Evolutionary conservation across 64 coral and sea anemone genomes (phyloP), one percentile per base, ranked within the genome.

Genomic region (Pocillopora damicornis): DNA sequence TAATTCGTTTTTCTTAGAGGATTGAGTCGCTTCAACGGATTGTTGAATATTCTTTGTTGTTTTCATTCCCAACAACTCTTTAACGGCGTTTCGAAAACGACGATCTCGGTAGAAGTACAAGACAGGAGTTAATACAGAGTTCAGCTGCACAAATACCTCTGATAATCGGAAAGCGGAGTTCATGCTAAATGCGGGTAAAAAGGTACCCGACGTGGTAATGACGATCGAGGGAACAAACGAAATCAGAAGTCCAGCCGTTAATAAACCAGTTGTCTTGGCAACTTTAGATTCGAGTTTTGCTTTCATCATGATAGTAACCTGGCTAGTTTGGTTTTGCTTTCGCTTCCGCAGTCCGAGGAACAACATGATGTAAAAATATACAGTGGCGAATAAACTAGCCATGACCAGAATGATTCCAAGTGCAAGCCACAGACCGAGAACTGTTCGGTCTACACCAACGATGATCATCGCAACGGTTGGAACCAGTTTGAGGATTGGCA

Each of bases 51-150:
- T 20, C 18, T n/a, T 15, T 7, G 75, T 7, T 77, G 45, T 45
- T 38, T 42, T 18, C 5, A 77, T 77, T 18, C 16, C 15, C 56
- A 58, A 77, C 38, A 77, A 9, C 75, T 56, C 42, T 0, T 56
- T 37, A 15, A 77, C 16, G 17, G 37, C 42, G 15, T 77, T 77
- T 18, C 42, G 4, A 11, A 77, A 51, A 56, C 38, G 38, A 16
- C 37, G 75, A 18, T 77, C 75, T 57, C 38, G n/a, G 9, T 77
- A 77, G 34, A 37, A 77, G 75, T 77, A 77, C 16, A 77, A 56
- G 37, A 77, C 4, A 51, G 75, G 75, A 10, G 11, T 77, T 1
- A 56, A 15, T 37, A 77, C 1, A 77, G 75, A 77, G 37, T 77
- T 36, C 0, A 45, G 51, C 37, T 18, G 75, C 16, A 58, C 2